phyloP scores from a whole-genome alignment of 2,797 vertebrate genomes.

The Leptatherina wallacei region DNA sequence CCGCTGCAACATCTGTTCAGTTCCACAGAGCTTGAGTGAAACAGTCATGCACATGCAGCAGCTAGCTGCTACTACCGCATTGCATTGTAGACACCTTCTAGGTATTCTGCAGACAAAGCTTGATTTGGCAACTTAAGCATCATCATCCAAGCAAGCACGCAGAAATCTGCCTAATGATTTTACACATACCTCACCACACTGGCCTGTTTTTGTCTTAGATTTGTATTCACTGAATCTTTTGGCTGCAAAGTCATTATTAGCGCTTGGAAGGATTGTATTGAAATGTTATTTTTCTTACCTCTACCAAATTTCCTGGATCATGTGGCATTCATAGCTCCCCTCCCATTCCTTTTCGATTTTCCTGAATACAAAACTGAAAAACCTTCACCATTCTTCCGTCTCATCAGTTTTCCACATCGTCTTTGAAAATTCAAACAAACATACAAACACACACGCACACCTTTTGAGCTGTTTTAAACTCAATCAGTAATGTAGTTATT shows the following conservation, averaged over 20 bases:
- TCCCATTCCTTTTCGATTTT: background rate
- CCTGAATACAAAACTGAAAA: background rate
- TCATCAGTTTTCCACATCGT: slow-evolving; percentile 16
- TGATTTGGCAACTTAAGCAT: slow-evolving; percentile 52
- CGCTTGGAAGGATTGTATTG: slow-evolving; percentile 34
- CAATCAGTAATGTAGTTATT: slow-evolving; percentile 21
- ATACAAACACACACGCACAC: background rate
- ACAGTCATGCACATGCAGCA: slow-evolving; percentile 63
- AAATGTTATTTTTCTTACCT: slow-evolving; percentile 2
- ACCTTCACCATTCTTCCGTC: background rate
- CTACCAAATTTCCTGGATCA: slow-evolving; percentile 17
- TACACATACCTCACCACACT: slow-evolving; percentile 36
- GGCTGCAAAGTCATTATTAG: slow-evolving; percentile 59
- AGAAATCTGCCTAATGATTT: slow-evolving; percentile 62
- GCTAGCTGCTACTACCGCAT: slow-evolving; percentile 44
- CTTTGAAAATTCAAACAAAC: slow-evolving; percentile 16
- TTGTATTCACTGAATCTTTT: slow-evolving; percentile 25
- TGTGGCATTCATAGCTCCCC: slow-evolving; percentile 11
- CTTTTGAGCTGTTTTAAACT: slow-evolving; percentile 15
- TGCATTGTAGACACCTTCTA: slow-evolving; percentile 56
- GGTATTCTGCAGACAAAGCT: slow-evolving; percentile 71
- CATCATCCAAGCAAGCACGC: slow-evolving; percentile 49
- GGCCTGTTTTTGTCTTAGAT: slow-evolving; percentile 35
- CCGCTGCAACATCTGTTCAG: slow-evolving; percentile 75
- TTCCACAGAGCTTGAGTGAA: slow-evolving; percentile 60